Percentiles rank a stretch among this genome's conserved stretches.
phyloP scores from a whole-genome alignment of 2,888 invertebrate genomes.

The Pyralis farinalis region DNA sequence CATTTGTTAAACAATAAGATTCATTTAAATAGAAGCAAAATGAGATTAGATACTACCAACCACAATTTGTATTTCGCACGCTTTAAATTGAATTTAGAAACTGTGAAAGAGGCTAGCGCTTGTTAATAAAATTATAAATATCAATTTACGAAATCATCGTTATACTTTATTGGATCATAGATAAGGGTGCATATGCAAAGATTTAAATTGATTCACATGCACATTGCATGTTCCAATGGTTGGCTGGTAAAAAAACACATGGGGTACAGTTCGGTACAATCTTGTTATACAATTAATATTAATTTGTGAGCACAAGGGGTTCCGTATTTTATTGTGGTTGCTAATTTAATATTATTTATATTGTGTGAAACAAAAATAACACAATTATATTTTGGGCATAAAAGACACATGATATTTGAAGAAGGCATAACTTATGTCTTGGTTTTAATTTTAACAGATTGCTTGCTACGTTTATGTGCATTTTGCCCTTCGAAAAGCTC shows the following conservation, averaged over 20 bases:
- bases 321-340: constrained; percentile 24
- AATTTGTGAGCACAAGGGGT: constrained; percentile 59
- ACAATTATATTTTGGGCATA: no score
- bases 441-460: no score
- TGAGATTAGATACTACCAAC: constrained; percentile 10
- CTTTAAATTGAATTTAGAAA: constrained; percentile 18
- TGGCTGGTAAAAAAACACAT: constrained; percentile 77
- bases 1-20: constrained; percentile 17
- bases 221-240: constrained; percentile 45
- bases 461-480: no score
- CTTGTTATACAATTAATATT: constrained; percentile 75
- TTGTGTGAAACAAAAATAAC: constrained; percentile 13
- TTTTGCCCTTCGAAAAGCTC: no score
- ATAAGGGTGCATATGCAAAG: constrained; percentile 33
- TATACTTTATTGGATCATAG: constrained; percentile 15
- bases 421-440: no score
- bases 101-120: constrained; percentile 28
- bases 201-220: constrained; percentile 27
- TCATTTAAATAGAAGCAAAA: constrained; percentile 16
- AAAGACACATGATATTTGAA: no score
- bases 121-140: constrained; percentile 19
- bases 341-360: constrained; percentile 27
- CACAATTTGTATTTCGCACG: constrained; percentile 16
- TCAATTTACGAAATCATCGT: constrained; percentile 3
- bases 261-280: constrained; percentile 56